Conservation (phyloP, 2,888 invertebrate species). For the Dastarcus helophoroides region DNA sequence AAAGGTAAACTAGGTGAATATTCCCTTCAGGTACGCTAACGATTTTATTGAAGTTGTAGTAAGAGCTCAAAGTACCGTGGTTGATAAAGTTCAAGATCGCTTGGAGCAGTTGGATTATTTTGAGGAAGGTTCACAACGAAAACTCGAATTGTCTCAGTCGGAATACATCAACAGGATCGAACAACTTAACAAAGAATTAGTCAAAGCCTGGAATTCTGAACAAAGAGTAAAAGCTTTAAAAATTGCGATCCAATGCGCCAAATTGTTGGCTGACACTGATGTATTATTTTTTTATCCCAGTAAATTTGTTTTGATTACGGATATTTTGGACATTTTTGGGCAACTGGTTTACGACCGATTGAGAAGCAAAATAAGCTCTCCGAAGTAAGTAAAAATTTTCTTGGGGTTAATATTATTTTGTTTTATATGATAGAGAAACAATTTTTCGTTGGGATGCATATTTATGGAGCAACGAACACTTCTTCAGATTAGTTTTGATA, state of each 20-base stretch:
- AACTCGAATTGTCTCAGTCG: slow-evolving; percentile 75
- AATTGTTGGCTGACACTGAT: slow-evolving; percentile 77
- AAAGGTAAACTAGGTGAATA: slow-evolving; percentile 55
- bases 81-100: slow-evolving; percentile 81
- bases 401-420: too few species aligned
- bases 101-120: slow-evolving; percentile 91
- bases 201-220: slow-evolving; percentile 87
- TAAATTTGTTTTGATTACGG: slow-evolving; percentile 93
- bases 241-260: slow-evolving; percentile 94
- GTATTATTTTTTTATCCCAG: slow-evolving; percentile 95
- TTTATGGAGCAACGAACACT: background rate
- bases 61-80: slow-evolving; percentile 68
- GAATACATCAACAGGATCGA: slow-evolving; percentile 74
- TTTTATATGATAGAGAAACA: background rate
- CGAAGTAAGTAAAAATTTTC: too few species aligned
- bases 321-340: slow-evolving; percentile 91
- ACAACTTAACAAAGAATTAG: slow-evolving; percentile 82
- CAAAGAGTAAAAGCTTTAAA: slow-evolving; percentile 91
- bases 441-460: background rate
- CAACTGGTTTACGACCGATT: slow-evolving; percentile 78
- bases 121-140: slow-evolving; percentile 78
- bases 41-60: slow-evolving; percentile 52
- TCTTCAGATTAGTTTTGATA: background rate
- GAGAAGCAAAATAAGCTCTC: slow-evolving; percentile 64
- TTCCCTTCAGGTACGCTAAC: too few species aligned